Evolutionary conservation across 1,140 invertebrate genomes (phyloP).

Genomic region (Nylanderia fulva): DNA sequence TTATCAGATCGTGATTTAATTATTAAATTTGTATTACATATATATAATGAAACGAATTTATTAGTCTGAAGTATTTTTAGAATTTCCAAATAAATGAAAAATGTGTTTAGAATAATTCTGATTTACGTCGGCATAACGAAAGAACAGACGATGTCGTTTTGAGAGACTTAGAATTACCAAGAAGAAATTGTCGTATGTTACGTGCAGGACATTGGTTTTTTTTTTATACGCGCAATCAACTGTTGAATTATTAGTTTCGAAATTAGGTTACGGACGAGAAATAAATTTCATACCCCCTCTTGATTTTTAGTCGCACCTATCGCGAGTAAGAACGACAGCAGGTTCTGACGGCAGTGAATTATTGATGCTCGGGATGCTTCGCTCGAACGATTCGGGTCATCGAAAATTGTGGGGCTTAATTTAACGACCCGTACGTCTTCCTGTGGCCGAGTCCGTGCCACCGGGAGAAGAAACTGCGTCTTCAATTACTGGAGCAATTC

Average conservation of each 20-base stretch:
- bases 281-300: conserved; percentile 14
- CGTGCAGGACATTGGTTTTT: neutral
- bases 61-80: neutral
- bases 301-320: neutral
- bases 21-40: conserved; percentile 6
- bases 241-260: neutral
- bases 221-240: neutral
- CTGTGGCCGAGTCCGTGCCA: neutral
- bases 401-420: conserved; percentile 31
- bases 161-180: neutral
- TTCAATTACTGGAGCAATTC: conserved; percentile 42
- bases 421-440: conserved; percentile 40
- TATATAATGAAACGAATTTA: conserved; percentile 1
- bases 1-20: neutral
- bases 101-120: neutral
- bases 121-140: neutral
- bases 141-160: neutral
- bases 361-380: conserved; percentile 24
- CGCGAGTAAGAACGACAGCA: neutral
- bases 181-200: neutral
- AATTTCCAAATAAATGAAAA: neutral
- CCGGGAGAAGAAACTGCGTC: neutral
- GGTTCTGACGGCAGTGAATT: conserved; percentile 40
- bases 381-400: conserved; percentile 36
- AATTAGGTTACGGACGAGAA: neutral